A percentile compares a stretch with the other conserved stretches of the same genome.
phyloP scores from a whole-genome alignment of 2,888 invertebrate genomes.

The Heliothis peltigera region DNA sequence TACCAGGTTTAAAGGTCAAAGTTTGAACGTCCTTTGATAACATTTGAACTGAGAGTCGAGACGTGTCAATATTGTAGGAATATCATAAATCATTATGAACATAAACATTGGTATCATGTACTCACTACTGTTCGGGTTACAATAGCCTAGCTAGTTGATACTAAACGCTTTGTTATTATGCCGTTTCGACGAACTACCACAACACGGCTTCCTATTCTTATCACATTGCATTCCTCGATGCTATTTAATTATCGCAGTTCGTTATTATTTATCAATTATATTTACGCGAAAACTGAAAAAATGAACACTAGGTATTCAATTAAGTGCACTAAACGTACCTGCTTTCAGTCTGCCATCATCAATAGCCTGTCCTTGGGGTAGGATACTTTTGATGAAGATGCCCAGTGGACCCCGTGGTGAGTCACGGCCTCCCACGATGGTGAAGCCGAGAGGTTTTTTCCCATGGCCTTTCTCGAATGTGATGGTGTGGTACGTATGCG shows the following conservation, averaged over 20 bases:
- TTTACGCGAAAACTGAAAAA: conserved; percentile 5
- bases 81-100: conserved; percentile 59
- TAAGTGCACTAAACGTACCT: conserved; percentile 85
- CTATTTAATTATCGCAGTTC: conserved; percentile 49
- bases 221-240: conserved; percentile 73
- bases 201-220: conserved; percentile 75
- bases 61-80: conserved; percentile 44
- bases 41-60: conserved; percentile 23
- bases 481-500: conserved; percentile 93
- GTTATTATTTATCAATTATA: conserved; percentile 29
- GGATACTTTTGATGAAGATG: conserved; percentile 96
- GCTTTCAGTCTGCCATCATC: conserved; percentile 95
- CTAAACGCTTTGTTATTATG: conserved; percentile 67
- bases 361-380: conserved; percentile 95
- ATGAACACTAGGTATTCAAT: not conserved
- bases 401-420: conserved; percentile 95
- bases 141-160: conserved; percentile 66
- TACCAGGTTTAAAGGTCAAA: conserved; percentile 48
- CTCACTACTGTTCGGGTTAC: conserved; percentile 59
- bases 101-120: conserved; percentile 67
- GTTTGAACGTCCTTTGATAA: conserved; percentile 47
- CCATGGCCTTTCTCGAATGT: conserved; percentile 95
- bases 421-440: conserved; percentile 96
- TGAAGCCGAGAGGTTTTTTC: conserved; percentile 96
- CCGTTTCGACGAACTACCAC: conserved; percentile 71